Evolutionary conservation across 2,888 invertebrate species (phyloP).

Genomic region (Drosophila niveifrons): DNA sequence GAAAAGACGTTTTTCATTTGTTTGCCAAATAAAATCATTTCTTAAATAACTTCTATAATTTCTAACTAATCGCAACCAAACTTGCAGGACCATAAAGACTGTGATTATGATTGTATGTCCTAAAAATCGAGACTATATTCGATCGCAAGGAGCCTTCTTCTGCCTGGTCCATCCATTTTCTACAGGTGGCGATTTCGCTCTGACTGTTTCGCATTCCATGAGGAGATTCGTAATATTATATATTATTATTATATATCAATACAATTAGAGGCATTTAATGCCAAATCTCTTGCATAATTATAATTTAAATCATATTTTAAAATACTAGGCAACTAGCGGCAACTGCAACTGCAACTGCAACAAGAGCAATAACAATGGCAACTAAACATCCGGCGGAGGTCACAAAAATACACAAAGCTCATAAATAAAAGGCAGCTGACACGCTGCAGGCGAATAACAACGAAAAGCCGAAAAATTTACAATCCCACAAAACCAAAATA

Average conservation of each 20-base stretch:
- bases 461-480: conserved; percentile 31
- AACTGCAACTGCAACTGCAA: conserved; percentile 5
- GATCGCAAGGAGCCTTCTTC: too few species aligned
- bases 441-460: conserved; percentile 59
- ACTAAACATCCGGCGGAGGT: conserved; percentile 80
- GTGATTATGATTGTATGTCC: too few species aligned
- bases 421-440: conserved; percentile 73
- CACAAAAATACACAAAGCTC: conserved; percentile 59
- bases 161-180: too few species aligned
- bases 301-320: conserved; percentile 49
- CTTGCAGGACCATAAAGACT: too few species aligned
- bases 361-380: conserved; percentile 52
- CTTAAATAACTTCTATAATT: too few species aligned
- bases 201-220: too few species aligned
- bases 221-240: neutral
- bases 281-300: conserved; percentile 67
- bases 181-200: too few species aligned
- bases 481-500: conserved; percentile 55
- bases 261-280: conserved; percentile 58
- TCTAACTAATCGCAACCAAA: too few species aligned
- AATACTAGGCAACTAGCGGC: conserved; percentile 22
- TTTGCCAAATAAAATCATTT: too few species aligned
- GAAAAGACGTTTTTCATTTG: too few species aligned
- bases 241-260: neutral
- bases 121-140: too few species aligned